These are phyloP conservation scores for Thaumetopoea pityocampa DNA, from an alignment of 1,140 invertebrate genomes.

Conservation along the genomic window DNA sequence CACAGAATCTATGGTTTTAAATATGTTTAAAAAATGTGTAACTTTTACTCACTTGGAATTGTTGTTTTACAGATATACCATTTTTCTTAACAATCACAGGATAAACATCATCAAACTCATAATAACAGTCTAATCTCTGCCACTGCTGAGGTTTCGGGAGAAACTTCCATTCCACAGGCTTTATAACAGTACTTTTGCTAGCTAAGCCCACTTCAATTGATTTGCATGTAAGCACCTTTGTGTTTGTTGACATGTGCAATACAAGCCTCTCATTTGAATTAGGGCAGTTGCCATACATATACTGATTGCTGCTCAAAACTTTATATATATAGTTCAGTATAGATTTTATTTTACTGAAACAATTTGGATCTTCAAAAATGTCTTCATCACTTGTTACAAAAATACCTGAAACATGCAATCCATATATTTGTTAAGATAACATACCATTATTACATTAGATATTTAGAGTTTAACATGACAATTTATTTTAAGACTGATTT, in stretches of 20 bases:
- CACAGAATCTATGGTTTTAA: too few species aligned
- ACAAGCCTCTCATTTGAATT: slow-evolving; percentile 68
- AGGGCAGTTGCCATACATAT: slow-evolving; percentile 76
- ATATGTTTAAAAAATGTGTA: too few species aligned
- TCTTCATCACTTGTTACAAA: slow-evolving; percentile 77
- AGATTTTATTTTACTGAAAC: slow-evolving; percentile 75
- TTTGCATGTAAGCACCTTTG: slow-evolving; percentile 67
- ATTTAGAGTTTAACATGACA: too few species aligned
- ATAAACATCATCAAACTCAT: slow-evolving; percentile 82
- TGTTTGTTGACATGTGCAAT: slow-evolving; percentile 73
- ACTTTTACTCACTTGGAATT: slow-evolving; percentile 80
- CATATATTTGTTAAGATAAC: too few species aligned
- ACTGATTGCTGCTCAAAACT: slow-evolving; percentile 74
- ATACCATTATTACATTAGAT: too few species aligned
- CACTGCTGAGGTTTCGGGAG: slow-evolving; percentile 79
- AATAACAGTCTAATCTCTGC: slow-evolving; percentile 82
- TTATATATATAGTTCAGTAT: slow-evolving; percentile 77
- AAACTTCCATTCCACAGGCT: slow-evolving; percentile 81
- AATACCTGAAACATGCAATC: slow-evolving; percentile 53
- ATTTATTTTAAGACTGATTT: too few species aligned
- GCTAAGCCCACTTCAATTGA: slow-evolving; percentile 58
- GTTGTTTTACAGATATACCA: slow-evolving; percentile 78
- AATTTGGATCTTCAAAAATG: slow-evolving; percentile 75
- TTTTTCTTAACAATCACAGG: slow-evolving; percentile 77
- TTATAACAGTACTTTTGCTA: slow-evolving; percentile 54